These are phyloP conservation scores for Abrostola tripartita DNA, from an alignment of 2,888 invertebrate genomes.

Conservation along the genomic window DNA sequence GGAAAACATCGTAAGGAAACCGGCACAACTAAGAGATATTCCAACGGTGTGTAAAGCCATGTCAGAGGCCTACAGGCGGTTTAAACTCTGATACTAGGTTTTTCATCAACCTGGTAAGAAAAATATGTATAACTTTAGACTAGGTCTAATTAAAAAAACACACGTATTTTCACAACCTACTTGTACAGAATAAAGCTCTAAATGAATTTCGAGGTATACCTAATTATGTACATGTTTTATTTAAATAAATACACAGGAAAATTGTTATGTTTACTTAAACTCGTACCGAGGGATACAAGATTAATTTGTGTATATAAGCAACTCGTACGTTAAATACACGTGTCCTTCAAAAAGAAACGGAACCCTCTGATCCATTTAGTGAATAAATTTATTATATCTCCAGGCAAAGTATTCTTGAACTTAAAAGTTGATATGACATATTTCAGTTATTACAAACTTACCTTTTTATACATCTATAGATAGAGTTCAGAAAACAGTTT, in stretches of 20 bases:
- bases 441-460: neutral
- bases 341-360: constrained; percentile 10
- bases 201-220: constrained; percentile 2
- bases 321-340: constrained; percentile 7
- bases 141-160: too few relatives aligned
- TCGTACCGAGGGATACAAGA: constrained; percentile 9
- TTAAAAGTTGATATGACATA: neutral
- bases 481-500: neutral
- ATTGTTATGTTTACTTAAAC: constrained; percentile 17
- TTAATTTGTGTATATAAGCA: constrained; percentile 25
- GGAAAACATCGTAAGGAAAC: too few relatives aligned
- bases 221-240: constrained; percentile 30
- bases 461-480: neutral
- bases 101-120: too few relatives aligned
- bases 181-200: too few relatives aligned
- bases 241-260: constrained; percentile 24
- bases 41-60: too few relatives aligned
- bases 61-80: too few relatives aligned
- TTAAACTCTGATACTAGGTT: too few relatives aligned
- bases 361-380: constrained; percentile 2
- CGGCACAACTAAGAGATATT: too few relatives aligned
- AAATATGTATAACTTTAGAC: too few relatives aligned
- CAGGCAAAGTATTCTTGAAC: neutral
- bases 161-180: too few relatives aligned
- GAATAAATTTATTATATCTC: neutral